Percentiles rank a stretch among this genome's conserved stretches.
phyloP scores from a whole-genome alignment of 1,140 invertebrate genomes.

The Drosophila pachea region DNA sequence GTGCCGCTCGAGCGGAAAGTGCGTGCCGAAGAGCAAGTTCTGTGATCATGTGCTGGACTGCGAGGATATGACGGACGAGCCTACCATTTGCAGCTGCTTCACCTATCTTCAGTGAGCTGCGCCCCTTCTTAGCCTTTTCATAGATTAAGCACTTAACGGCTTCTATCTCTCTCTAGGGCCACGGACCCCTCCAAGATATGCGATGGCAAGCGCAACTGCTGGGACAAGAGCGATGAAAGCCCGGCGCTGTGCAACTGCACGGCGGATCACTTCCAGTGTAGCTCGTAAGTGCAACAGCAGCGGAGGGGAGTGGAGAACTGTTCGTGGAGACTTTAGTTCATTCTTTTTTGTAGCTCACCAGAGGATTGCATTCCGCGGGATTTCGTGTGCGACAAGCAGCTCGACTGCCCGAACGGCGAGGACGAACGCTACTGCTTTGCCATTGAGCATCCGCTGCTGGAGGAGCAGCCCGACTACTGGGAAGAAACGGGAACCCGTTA shows the following conservation, averaged over 20 bases:
- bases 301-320: neutral
- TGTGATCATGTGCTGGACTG: constrained; percentile 85
- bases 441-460: constrained; percentile 67
- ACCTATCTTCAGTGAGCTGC: constrained; percentile 81
- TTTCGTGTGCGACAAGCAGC: constrained; percentile 85
- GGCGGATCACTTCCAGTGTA: constrained; percentile 80
- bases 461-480: constrained; percentile 51
- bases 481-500: constrained; percentile 38
- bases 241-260: constrained; percentile 83
- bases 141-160: neutral
- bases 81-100: constrained; percentile 83
- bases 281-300: constrained; percentile 70
- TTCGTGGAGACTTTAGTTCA: neutral
- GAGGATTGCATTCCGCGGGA: constrained; percentile 84
- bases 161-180: constrained; percentile 73
- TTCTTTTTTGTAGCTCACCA: constrained; percentile 41
- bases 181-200: constrained; percentile 85
- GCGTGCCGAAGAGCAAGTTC: constrained; percentile 84
- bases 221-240: constrained; percentile 89
- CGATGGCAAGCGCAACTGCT: constrained; percentile 88
- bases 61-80: constrained; percentile 86
- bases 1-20: constrained; percentile 83
- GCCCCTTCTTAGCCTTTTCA: too few species aligned
- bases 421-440: constrained; percentile 83
- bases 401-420: constrained; percentile 85